Evolutionary conservation across 2,888 invertebrate genomes (phyloP).

Genomic region (Andrena bucephala): DNA sequence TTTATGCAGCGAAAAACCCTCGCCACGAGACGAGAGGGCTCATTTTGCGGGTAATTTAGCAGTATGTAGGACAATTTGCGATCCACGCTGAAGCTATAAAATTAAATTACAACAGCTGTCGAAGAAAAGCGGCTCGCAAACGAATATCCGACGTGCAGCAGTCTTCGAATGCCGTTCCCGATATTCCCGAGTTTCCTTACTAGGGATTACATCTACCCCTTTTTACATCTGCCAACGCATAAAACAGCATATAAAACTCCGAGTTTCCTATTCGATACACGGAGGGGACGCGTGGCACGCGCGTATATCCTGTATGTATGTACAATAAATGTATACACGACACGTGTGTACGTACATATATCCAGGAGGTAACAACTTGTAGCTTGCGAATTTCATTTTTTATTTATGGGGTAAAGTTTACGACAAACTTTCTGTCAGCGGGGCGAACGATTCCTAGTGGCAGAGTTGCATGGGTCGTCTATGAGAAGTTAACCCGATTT

Average conservation of each 20-base stretch:
- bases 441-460: conserved; percentile 23
- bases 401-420: conserved; percentile 50
- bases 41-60: neutral
- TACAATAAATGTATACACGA: too few species aligned
- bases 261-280: neutral
- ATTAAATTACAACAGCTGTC: too few species aligned
- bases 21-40: neutral
- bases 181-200: neutral
- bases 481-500: conserved; percentile 54
- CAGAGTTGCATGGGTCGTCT: neutral
- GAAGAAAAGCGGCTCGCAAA: neutral
- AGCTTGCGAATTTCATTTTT: conserved; percentile 50
- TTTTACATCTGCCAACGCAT: conserved; percentile 5
- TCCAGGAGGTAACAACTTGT: conserved; percentile 8
- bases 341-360: too few species aligned
- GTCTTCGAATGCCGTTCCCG: neutral
- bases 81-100: too few species aligned
- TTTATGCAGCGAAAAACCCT: neutral
- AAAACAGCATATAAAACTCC: neutral
- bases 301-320: too few species aligned
- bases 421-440: conserved; percentile 44
- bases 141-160: neutral
- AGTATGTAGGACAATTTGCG: neutral
- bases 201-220: neutral
- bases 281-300: neutral